These are phyloP conservation scores for Trissolcus basalis DNA, from an alignment of 1,140 invertebrate genomes.

Conservation along the genomic window DNA sequence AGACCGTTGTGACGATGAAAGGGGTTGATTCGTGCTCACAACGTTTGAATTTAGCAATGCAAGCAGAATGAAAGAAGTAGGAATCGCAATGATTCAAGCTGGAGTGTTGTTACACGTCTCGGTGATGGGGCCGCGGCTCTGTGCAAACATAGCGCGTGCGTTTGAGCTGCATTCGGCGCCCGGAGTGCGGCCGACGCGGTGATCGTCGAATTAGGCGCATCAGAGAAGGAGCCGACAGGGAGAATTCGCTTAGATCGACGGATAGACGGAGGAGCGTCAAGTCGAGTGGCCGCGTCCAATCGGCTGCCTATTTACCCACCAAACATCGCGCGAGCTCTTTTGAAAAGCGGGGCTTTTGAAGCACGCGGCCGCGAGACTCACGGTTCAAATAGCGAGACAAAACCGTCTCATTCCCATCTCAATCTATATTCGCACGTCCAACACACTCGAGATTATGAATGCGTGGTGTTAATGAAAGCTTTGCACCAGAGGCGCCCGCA, in stretches of 20 bases:
- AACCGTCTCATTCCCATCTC: conserved; percentile 73
- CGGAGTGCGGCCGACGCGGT: conserved; percentile 8
- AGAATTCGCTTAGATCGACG: conserved; percentile 70
- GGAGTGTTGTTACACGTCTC: too few relatives aligned
- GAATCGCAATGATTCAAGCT: conserved; percentile 17
- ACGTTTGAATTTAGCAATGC: too few relatives aligned
- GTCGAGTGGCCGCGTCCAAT: conserved; percentile 52
- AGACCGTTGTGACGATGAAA: neutral
- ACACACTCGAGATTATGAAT: conserved; percentile 72
- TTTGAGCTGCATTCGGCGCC: conserved; percentile 9
- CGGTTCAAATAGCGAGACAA: conserved; percentile 68
- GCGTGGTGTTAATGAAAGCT: conserved; percentile 76
- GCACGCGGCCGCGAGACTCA: conserved; percentile 41
- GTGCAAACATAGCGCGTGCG: conserved; percentile 6
- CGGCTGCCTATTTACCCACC: conserved; percentile 68
- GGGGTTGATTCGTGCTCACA: neutral
- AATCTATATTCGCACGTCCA: conserved; percentile 75
- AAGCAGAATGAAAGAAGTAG: too few relatives aligned
- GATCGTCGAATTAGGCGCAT: conserved; percentile 37
- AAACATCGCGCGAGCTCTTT: conserved; percentile 63
- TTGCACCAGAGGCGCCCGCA: conserved; percentile 63
- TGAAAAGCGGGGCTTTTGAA: conserved; percentile 63
- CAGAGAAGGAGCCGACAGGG: conserved; percentile 41
- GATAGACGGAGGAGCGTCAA: conserved; percentile 55
- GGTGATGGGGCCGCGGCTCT: conserved; percentile 2